phyloP scores from a whole-genome alignment of 1,140 invertebrate genomes.

The Uloborus diversus region DNA sequence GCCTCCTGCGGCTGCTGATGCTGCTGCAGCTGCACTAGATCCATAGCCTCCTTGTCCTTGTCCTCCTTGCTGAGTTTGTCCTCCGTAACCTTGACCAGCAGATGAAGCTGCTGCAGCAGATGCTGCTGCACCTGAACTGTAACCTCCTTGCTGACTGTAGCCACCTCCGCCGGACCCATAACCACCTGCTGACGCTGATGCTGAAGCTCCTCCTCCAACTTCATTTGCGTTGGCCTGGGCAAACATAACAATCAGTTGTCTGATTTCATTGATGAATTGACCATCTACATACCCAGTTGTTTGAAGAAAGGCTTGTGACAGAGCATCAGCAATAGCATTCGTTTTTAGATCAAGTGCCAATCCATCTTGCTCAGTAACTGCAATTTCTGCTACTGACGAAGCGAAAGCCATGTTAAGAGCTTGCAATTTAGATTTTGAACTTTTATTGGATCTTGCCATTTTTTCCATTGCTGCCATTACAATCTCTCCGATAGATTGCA shows the following conservation, averaged over 20 bases:
- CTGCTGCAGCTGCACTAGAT: background rate
- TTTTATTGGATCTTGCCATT: background rate
- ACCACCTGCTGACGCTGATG: background rate
- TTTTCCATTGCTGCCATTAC: constrained; percentile 1
- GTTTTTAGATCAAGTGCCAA: background rate
- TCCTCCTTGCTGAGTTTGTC: background rate
- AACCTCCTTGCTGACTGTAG: background rate
- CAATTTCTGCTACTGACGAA: constrained; percentile 14
- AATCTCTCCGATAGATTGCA: background rate
- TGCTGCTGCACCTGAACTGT: background rate
- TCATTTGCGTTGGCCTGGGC: background rate
- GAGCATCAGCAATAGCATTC: background rate
- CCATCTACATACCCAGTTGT: background rate
- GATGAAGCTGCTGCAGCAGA: background rate
- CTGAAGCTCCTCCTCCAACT: background rate
- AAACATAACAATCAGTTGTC: background rate
- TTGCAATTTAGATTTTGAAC: background rate
- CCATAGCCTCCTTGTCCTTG: constrained; percentile 7
- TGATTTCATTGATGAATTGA: constrained; percentile 1
- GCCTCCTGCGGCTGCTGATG: background rate
- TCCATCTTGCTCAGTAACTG: background rate
- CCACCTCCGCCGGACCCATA: background rate
- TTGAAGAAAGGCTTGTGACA: background rate
- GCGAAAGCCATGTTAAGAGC: constrained; percentile 18
- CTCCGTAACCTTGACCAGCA: background rate